Conservation (phyloP, 2,797 vertebrate species). For the Sebastes matsubarae region DNA sequence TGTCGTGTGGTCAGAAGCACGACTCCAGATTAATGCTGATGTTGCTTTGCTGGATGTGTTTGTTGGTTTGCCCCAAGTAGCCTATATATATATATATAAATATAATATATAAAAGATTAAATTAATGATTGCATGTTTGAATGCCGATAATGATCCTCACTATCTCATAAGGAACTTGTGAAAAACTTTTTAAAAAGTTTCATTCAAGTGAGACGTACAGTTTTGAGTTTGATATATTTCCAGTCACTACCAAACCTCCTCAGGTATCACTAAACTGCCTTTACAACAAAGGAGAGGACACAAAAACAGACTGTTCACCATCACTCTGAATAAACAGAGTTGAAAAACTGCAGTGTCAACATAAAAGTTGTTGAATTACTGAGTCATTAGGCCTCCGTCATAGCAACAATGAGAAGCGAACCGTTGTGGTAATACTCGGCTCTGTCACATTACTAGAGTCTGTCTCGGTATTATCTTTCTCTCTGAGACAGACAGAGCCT, state of each 20-base stretch:
- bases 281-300: background rate
- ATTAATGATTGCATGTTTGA: background rate
- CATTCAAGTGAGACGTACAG: background rate
- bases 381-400: constrained; percentile 8
- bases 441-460: constrained; percentile 40
- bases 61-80: background rate
- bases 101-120: background rate
- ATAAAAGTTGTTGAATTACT: background rate
- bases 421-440: constrained; percentile 3
- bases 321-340: background rate
- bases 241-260: background rate
- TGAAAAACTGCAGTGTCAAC: background rate
- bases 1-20: background rate
- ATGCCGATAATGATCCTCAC: background rate
- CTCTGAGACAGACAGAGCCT: constrained; percentile 45
- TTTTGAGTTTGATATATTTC: background rate
- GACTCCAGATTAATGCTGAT: background rate
- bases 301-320: background rate
- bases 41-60: background rate
- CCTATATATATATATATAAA: too few relatives aligned
- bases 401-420: constrained; percentile 9
- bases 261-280: background rate
- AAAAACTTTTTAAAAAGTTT: background rate
- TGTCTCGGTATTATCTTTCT: constrained; percentile 41
- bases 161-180: background rate